Conservation (phyloP, 2,113 vertebrate species). For the Micronisus gabar region DNA sequence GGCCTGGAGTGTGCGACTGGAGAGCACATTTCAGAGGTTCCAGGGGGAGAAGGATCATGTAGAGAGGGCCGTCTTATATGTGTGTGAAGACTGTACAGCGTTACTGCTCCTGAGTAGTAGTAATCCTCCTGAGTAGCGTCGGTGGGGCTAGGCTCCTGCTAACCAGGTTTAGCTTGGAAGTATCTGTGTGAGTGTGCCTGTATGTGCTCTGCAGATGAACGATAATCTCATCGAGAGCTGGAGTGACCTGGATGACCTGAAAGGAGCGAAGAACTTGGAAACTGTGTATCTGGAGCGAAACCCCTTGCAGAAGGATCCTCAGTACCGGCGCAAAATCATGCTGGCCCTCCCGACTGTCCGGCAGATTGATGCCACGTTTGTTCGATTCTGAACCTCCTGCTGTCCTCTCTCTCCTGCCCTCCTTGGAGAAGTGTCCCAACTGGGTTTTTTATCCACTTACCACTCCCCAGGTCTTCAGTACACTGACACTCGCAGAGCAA, state of each 20-base stretch:
- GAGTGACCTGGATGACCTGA: constrained; percentile 94
- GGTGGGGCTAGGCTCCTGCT: too few species aligned
- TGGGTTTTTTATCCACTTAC: constrained; percentile 54
- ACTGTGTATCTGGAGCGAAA: constrained; percentile 96
- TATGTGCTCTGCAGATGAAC: constrained; percentile 85
- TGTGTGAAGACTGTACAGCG: rapidly evolving
- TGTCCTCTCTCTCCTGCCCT: not conserved
- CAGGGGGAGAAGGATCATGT: not conserved
- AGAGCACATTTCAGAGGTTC: not conserved
- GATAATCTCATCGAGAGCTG: constrained; percentile 96
- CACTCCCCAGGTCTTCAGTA: constrained; percentile 42
- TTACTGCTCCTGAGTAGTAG: not conserved
- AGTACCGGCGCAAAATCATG: constrained; percentile 97
- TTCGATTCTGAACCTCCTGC: constrained; percentile 85
- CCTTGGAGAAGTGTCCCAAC: not conserved
- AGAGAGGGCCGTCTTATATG: rapidly evolving
- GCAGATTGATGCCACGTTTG: constrained; percentile 97
- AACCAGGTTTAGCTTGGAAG: not conserved
- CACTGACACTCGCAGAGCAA: constrained; percentile 30
- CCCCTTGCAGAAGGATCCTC: constrained; percentile 94
- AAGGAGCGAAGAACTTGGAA: constrained; percentile 88
- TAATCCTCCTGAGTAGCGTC: rapidly evolving
- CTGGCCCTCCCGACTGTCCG: constrained; percentile 90
- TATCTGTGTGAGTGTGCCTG: not conserved
- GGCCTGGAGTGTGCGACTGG: not conserved